These are phyloP conservation scores for Amphiprion ocellaris DNA, from an alignment of 2,113 vertebrate genomes.

Conservation along the genomic window DNA sequence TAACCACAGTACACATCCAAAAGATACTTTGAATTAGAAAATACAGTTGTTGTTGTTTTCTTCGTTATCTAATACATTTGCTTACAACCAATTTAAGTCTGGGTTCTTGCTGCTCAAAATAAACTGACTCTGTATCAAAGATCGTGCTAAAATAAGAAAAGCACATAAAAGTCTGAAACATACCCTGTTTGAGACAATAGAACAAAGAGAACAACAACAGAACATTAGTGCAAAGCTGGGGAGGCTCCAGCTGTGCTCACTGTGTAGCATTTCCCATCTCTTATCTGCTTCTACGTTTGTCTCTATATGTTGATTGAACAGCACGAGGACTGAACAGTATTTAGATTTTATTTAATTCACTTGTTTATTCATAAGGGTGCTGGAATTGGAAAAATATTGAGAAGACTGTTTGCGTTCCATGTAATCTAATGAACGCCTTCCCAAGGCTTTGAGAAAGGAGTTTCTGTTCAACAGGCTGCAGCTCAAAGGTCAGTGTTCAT, in stretches of 20 bases:
- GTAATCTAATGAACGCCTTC: neutral
- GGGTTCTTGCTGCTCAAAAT: neutral
- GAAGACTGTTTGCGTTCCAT: neutral
- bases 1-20: neutral
- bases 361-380: neutral
- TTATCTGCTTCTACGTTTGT: neutral
- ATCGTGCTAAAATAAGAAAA: neutral
- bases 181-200: constrained; percentile 51
- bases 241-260: constrained; percentile 34
- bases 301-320: neutral
- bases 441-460: neutral
- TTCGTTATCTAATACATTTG: neutral
- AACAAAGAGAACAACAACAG: constrained; percentile 51
- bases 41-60: neutral
- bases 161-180: neutral
- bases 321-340: neutral
- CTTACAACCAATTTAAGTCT: neutral
- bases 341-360: neutral
- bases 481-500: constrained; percentile 41
- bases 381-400: neutral
- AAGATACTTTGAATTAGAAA: neutral
- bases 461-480: neutral
- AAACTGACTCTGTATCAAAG: constrained; percentile 13
- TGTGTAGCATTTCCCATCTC: neutral
- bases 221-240: constrained; percentile 11